phyloP scores from a whole-genome alignment of 2,113 vertebrate genomes.

The Dasyurus viverrinus region DNA sequence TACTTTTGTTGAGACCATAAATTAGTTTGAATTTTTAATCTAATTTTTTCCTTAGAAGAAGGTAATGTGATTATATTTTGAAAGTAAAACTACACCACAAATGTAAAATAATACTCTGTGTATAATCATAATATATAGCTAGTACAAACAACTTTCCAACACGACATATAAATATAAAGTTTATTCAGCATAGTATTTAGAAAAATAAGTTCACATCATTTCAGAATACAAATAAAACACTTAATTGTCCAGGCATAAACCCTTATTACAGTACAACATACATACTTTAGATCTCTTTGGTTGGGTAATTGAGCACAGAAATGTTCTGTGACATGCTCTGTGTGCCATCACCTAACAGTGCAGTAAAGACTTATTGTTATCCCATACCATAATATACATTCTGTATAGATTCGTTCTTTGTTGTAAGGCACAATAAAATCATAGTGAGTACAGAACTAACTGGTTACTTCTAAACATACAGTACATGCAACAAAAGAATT shows the following conservation, averaged over 20 bases:
- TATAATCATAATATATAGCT: background rate
- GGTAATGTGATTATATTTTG: background rate
- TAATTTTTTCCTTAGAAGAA: constrained; percentile 56
- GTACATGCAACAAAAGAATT: constrained; percentile 85
- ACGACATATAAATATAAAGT: constrained; percentile 98
- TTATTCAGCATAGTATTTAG: constrained; percentile 99
- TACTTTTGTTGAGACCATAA: constrained; percentile 74
- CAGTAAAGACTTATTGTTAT: constrained; percentile 82
- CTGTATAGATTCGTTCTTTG: constrained; percentile 78
- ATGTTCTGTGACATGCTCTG: constrained; percentile 84
- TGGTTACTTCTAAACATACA: constrained; percentile 84
- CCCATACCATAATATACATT: constrained; percentile 84
- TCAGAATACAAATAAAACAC: constrained; percentile 97
- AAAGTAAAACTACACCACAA: background rate
- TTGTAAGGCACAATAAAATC: constrained; percentile 89
- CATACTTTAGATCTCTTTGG: constrained; percentile 92
- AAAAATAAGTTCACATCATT: constrained; percentile 99
- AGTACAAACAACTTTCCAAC: constrained; percentile 66
- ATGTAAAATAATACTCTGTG: background rate
- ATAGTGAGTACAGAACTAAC: constrained; percentile 77
- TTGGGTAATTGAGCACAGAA: constrained; percentile 92
- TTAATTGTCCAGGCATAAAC: constrained; percentile 91
- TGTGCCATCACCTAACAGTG: constrained; percentile 86
- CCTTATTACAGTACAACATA: constrained; percentile 91
- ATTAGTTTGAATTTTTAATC: constrained; percentile 69